phyloP scores from a whole-genome alignment of 2,888 invertebrate genomes.

The Asteroscopus sphinx region DNA sequence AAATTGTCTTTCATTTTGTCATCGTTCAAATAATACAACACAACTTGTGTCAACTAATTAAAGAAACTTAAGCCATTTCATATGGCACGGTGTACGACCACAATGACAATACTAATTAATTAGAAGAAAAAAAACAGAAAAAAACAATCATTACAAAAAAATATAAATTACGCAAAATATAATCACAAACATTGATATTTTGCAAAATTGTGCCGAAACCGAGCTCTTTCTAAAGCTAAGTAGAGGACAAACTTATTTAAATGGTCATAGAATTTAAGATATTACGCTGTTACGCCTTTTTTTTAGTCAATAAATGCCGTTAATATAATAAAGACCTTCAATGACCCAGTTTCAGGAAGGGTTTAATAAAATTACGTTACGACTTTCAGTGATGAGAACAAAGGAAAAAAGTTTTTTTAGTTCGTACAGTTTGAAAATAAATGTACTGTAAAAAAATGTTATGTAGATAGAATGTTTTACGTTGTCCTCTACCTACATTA shows the following conservation, averaged over 20 bases:
- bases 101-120: constrained; percentile 66
- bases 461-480: neutral
- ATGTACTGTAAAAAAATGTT: constrained; percentile 5
- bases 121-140: constrained; percentile 57
- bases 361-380: too few relatives aligned
- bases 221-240: constrained; percentile 55
- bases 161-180: constrained; percentile 66
- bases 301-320: too few relatives aligned
- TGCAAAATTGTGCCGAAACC: constrained; percentile 70
- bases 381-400: too few relatives aligned
- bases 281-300: too few relatives aligned
- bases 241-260: constrained; percentile 15
- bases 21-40: constrained; percentile 70
- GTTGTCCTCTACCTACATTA: constrained; percentile 54
- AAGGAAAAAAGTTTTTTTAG: too few relatives aligned
- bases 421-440: neutral
- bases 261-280: too few relatives aligned
- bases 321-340: too few relatives aligned
- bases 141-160: constrained; percentile 47
- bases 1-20: constrained; percentile 86
- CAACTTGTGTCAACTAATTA: constrained; percentile 55
- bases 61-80: constrained; percentile 63
- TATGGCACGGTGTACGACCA: constrained; percentile 75
- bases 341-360: too few relatives aligned
- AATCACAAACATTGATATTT: constrained; percentile 56